These are phyloP conservation scores for Aspiorhynchus laticeps DNA, from an alignment of 2,113 vertebrate species.

Conservation along the genomic window DNA sequence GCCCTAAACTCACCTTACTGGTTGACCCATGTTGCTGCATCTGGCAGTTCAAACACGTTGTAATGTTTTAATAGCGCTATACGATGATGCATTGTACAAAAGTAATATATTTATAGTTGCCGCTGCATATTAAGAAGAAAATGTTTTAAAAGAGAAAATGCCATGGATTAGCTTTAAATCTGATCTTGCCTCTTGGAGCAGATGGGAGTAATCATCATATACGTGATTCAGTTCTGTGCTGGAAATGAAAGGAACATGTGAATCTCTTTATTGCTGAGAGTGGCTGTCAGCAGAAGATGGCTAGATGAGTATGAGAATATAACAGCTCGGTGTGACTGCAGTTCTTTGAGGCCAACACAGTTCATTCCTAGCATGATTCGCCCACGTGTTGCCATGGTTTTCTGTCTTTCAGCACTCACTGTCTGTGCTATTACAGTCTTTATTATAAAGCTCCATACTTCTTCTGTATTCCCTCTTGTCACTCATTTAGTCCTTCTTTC, in stretches of 20 bases:
- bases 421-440: conserved; percentile 7
- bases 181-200: neutral
- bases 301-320: neutral
- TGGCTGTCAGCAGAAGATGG: neutral
- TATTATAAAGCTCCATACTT: conserved; percentile 24
- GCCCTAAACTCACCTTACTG: neutral
- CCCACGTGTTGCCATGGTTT: conserved; percentile 15
- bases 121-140: neutral
- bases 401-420: conserved; percentile 6
- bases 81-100: neutral
- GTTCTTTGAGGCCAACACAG: conserved; percentile 15
- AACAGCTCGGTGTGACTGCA: conserved; percentile 24
- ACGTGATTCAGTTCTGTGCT: neutral
- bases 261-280: neutral
- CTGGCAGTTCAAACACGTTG: neutral
- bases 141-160: neutral
- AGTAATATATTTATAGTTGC: neutral
- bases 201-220: neutral
- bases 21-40: neutral
- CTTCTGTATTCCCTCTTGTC: conserved; percentile 8
- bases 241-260: neutral
- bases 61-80: neutral
- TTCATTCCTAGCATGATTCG: conserved; percentile 17
- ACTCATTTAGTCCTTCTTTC: conserved; percentile 11
- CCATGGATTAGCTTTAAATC: neutral